Conservation (phyloP, 2,113 vertebrate genomes). For the Hippocampus barbouri region DNA sequence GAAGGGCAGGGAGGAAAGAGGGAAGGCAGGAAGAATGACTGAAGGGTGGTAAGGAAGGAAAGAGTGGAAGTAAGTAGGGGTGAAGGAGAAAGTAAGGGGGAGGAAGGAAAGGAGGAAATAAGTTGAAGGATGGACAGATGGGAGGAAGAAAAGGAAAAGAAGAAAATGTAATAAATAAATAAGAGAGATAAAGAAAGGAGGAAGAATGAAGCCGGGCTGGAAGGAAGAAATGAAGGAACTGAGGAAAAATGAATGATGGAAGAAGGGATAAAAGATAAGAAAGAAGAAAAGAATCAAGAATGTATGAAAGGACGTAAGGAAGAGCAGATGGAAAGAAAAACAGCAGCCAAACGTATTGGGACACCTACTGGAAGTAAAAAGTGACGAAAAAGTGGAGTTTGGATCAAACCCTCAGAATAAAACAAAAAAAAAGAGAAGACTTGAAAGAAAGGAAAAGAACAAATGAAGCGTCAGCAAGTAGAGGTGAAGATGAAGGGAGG, state of each 20-base stretch:
- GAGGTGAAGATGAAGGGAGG: slow-evolving; percentile 1
- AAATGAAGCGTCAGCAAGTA: background rate
- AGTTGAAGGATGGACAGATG: no score
- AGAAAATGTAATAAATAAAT: no score
- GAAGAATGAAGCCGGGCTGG: no score
- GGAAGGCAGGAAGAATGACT: background rate
- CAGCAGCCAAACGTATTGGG: background rate
- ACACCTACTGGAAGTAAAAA: background rate
- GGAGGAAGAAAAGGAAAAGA: no score
- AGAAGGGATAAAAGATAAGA: no score
- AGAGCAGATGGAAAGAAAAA: background rate
- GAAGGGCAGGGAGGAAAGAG: background rate
- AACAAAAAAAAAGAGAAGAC: background rate
- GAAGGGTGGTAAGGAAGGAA: background rate
- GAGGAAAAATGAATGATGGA: no score
- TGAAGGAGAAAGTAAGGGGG: no score
- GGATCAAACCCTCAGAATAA: background rate
- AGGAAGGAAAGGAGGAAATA: background rate
- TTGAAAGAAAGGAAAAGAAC: background rate
- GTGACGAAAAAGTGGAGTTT: background rate
- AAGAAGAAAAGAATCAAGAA: background rate
- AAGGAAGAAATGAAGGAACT: no score
- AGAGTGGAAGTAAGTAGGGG: background rate
- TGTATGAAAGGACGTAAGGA: background rate
- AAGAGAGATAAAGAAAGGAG: no score